Evolutionary conservation across 2,888 invertebrate genomes (phyloP).

Genomic region (Stenoptilia bipunctidactyla): DNA sequence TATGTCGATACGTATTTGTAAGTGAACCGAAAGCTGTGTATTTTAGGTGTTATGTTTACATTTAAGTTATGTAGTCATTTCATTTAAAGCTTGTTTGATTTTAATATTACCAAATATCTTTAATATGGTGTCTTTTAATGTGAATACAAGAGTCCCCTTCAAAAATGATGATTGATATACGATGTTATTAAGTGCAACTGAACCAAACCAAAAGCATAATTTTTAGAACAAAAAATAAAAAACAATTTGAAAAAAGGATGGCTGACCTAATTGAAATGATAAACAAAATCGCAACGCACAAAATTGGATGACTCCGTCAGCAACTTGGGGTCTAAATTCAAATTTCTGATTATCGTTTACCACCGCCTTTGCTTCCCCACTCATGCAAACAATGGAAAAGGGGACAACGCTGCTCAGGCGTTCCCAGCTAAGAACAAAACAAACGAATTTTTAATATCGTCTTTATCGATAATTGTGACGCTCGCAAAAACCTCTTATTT

Average conservation of each 20-base stretch:
- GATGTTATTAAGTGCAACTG: too few relatives aligned
- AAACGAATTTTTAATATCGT: conserved; percentile 72
- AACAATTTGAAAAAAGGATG: not conserved
- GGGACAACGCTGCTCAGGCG: conserved; percentile 55
- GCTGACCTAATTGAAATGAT: conserved; percentile 31
- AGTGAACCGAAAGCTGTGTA: too few relatives aligned
- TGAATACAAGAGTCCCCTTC: too few relatives aligned
- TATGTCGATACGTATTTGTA: conserved; percentile 14
- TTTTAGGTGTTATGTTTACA: too few relatives aligned
- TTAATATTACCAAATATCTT: too few relatives aligned
- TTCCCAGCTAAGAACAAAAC: conserved; percentile 66
- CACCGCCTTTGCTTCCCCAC: conserved; percentile 52
- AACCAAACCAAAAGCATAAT: too few relatives aligned
- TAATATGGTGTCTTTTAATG: too few relatives aligned
- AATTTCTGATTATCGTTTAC: conserved; percentile 67
- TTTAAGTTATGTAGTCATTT: too few relatives aligned
- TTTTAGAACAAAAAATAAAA: too few relatives aligned
- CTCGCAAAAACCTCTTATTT: conserved; percentile 68
- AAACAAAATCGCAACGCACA: conserved; percentile 57
- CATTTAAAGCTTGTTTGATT: too few relatives aligned
- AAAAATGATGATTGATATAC: too few relatives aligned
- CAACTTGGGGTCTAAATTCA: conserved; percentile 55
- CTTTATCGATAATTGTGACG: conserved; percentile 71
- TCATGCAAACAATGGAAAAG: conserved; percentile 63
- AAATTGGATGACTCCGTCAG: conserved; percentile 61